Base-by-base conservation (phyloP, 1,140 invertebrate species). In the Mactra quadrangularis region DNA sequence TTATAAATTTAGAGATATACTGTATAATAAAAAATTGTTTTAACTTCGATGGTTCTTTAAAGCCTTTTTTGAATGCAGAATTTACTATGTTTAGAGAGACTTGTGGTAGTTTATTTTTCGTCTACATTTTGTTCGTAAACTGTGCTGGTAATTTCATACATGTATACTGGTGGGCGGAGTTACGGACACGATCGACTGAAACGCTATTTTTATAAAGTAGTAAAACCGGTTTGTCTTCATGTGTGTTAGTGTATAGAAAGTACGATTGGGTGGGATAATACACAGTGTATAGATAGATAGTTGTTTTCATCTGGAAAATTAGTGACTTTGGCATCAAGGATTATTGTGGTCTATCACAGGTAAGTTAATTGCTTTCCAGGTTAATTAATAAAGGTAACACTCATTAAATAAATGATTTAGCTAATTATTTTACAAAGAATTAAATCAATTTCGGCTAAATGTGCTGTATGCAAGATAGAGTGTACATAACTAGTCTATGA, bases 131-230 rank as follows among this genome's bases (percentile, higher is more conserved):
- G 15, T 41, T 15, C 15, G 38, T 41, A 41, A 41, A 41, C 38
- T 6, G 38, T 41, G 27, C 7, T 64, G 15, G 17, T 13, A 35
- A 22, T 64, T 19, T 35, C n/a, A 35, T 35, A 64, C 27, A 35
- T 70, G 38, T 13, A 47, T 33, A 35, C n/a, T 35, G 7, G 38
- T 47, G 45, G 45, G 59, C 59, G 75, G 29, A 41, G 62, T 13
- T 27, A 35, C 15, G 22, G 45, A 35, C 33, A 64, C 76, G 52
- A 7, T 57, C 55, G 76, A 68, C n/a, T 38, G 47, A 33, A 17
- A 62, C 76, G 76, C 76, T 78, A 78, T 78, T 78, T 78, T 78
- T 78, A 41, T 41, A 78, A 68, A 78, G 45, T 78, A 52, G 76
- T 25, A 68, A 68, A 78, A 78, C 76, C 60, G 76, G 76, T 78